phyloP scores from a whole-genome alignment of 2,888 invertebrate genomes.

The Cephus runcator region DNA sequence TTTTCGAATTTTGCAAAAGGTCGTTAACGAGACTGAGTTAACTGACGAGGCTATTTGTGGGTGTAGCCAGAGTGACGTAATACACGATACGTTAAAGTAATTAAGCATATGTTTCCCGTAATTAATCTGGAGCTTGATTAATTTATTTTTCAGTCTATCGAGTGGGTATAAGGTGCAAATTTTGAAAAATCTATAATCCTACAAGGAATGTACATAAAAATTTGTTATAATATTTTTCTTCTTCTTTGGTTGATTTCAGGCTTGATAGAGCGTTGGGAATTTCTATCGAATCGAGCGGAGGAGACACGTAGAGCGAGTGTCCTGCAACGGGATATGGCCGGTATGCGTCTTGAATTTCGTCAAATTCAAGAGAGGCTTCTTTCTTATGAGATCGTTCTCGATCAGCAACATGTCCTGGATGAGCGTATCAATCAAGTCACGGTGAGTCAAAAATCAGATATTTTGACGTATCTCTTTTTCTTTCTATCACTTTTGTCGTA shows the following conservation, averaged over 20 bases:
- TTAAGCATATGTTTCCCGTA: too few relatives aligned
- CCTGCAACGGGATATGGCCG: slow-evolving; percentile 61
- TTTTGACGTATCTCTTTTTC: too few relatives aligned
- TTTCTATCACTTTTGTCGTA: too few relatives aligned
- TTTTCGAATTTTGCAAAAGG: too few relatives aligned
- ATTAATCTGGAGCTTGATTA: too few relatives aligned
- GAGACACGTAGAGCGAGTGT: slow-evolving; percentile 60
- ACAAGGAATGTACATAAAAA: background rate
- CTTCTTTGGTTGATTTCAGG: slow-evolving; percentile 43
- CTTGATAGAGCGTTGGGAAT: slow-evolving; percentile 66
- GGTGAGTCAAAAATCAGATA: slow-evolving; percentile 48
- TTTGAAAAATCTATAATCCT: too few relatives aligned
- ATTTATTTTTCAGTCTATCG: too few relatives aligned
- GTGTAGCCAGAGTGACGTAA: too few relatives aligned
- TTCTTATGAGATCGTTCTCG: slow-evolving; percentile 53
- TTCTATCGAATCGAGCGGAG: slow-evolving; percentile 62
- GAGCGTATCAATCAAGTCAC: slow-evolving; percentile 63
- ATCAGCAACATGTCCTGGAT: slow-evolving; percentile 61
- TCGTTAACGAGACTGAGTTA: too few relatives aligned
- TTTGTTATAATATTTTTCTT: background rate
- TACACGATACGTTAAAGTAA: too few relatives aligned
- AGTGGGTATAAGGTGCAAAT: too few relatives aligned
- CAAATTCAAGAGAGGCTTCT: slow-evolving; percentile 54
- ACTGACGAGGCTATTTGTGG: too few relatives aligned
- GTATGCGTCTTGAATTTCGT: slow-evolving; percentile 57